Evolutionary conservation across 2,113 vertebrate genomes (phyloP).

Genomic region (Stictonetta naevosa): DNA sequence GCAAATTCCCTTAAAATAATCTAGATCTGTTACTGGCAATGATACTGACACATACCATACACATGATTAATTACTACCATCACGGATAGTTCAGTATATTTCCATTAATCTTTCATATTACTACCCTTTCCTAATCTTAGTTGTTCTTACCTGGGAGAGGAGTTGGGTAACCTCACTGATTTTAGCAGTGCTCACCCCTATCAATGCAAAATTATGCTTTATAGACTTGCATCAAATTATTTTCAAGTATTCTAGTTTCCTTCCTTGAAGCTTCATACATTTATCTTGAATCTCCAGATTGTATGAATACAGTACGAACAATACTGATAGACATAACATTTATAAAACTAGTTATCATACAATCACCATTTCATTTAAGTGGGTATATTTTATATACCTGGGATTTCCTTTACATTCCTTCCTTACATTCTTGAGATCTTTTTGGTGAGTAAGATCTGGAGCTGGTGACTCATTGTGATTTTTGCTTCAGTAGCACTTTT

Average conservation of each 20-base stretch:
- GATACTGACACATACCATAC: neutral
- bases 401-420: neutral
- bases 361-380: neutral
- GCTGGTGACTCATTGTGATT: constrained; percentile 11
- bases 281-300: neutral
- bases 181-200: neutral
- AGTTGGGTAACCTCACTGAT: neutral
- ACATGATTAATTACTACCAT: neutral
- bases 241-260: neutral
- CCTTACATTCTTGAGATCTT: neutral
- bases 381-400: neutral
- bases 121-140: neutral
- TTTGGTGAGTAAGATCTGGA: neutral
- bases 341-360: neutral
- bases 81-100: neutral
- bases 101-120: neutral
- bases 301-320: neutral
- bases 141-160: neutral
- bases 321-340: neutral
- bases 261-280: neutral
- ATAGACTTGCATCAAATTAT: neutral
- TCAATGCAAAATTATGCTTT: neutral
- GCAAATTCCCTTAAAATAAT: neutral
- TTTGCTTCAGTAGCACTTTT: constrained; percentile 43
- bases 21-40: neutral